Evolutionary conservation across 2,113 vertebrate species (phyloP).

Genomic region (Paradisaea rubra): DNA sequence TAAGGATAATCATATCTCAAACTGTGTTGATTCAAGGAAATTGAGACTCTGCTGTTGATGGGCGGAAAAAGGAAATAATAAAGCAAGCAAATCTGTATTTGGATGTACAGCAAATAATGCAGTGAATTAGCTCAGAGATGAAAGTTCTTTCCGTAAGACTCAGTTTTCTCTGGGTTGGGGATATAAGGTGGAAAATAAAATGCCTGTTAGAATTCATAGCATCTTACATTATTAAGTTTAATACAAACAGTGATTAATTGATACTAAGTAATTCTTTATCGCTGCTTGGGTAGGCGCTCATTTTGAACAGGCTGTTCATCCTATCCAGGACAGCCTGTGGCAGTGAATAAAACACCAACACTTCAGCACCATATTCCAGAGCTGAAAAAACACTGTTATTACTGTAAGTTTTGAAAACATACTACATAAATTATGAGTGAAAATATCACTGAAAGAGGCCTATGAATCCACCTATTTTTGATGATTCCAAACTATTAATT

Average conservation of each 20-base stretch:
- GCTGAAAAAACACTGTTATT: background rate
- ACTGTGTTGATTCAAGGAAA: background rate
- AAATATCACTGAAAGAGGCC: background rate
- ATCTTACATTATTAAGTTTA: background rate
- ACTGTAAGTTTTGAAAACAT: background rate
- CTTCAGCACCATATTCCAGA: background rate
- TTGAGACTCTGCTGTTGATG: background rate
- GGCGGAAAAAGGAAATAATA: background rate
- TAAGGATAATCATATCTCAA: background rate
- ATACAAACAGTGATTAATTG: background rate
- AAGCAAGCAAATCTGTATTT: background rate
- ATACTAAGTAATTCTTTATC: background rate
- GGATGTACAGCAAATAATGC: background rate
- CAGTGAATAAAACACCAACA: background rate
- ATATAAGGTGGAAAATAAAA: background rate
- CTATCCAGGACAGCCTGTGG: background rate
- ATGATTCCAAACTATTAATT: background rate
- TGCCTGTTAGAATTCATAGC: background rate
- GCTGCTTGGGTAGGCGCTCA: background rate
- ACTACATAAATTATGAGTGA: background rate
- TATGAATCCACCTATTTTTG: background rate
- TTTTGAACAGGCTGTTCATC: background rate
- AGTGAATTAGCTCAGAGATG: background rate
- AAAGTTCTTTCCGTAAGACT: background rate
- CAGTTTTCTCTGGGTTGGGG: background rate